These are phyloP conservation scores for Salvelinus alpinus DNA, from an alignment of 2,113 vertebrate species.

Conservation along the genomic window DNA sequence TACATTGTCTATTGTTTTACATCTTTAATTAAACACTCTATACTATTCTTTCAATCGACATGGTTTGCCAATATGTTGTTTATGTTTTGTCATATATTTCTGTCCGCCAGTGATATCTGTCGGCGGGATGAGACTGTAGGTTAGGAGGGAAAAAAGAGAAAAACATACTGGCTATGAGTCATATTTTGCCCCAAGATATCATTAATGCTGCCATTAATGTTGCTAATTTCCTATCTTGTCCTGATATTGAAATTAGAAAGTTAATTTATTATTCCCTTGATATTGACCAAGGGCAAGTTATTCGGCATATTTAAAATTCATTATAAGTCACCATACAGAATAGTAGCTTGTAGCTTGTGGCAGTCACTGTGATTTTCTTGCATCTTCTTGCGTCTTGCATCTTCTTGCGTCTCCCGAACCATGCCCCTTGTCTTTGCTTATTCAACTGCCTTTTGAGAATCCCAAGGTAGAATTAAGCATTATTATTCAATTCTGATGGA, in stretches of 20 bases:
- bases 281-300: constrained; percentile 47
- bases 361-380: constrained; percentile 16
- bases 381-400: not conserved
- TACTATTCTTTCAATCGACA: too few relatives aligned
- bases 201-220: constrained; percentile 55
- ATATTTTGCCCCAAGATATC: constrained; percentile 52
- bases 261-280: constrained; percentile 59
- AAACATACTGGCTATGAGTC: constrained; percentile 39
- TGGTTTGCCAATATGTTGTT: too few relatives aligned
- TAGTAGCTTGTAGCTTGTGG: constrained; percentile 20
- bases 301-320: constrained; percentile 8
- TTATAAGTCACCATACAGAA: constrained; percentile 23
- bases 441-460: too few relatives aligned
- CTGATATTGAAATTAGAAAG: constrained; percentile 48
- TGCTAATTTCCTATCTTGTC: constrained; percentile 28
- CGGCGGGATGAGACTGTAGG: not conserved
- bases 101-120: not conserved
- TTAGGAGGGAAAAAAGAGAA: constrained; percentile 10
- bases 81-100: not conserved
- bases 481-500: too few relatives aligned
- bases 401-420: not conserved
- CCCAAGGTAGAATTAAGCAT: too few relatives aligned
- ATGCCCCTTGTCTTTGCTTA: not conserved
- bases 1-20: too few relatives aligned
- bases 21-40: too few relatives aligned